These are phyloP conservation scores for Cancer borealis DNA, from an alignment of 2,888 invertebrate genomes.

Conservation along the genomic window DNA sequence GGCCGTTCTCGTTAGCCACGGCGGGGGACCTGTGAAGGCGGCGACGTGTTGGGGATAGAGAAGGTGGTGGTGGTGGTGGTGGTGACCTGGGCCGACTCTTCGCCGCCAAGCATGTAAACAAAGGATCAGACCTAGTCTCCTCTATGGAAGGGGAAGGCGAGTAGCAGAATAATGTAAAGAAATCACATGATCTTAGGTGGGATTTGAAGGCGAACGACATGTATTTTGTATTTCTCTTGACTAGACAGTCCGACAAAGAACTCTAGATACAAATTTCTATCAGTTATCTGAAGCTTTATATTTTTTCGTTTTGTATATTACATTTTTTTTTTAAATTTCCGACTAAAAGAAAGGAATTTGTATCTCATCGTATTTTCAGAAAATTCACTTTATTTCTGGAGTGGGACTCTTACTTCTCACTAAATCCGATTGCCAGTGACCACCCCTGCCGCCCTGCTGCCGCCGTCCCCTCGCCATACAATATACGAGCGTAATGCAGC, in stretches of 20 bases:
- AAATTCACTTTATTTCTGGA: not conserved
- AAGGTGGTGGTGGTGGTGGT: not conserved
- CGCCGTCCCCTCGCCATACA: conserved; percentile 34
- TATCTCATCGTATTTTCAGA: not conserved
- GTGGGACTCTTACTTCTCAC: conserved; percentile 29
- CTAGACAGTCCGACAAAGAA: not conserved
- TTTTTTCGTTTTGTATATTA: not conserved
- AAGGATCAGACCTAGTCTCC: not conserved
- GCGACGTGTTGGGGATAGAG: not conserved
- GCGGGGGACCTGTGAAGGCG: not conserved
- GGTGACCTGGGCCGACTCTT: not conserved
- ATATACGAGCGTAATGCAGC: conserved; percentile 39
- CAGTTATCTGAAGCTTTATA: not conserved
- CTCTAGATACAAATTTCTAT: not conserved
- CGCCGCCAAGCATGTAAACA: not conserved
- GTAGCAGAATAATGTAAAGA: not conserved
- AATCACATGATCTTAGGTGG: not conserved
- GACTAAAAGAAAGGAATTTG: not conserved
- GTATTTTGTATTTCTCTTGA: not conserved
- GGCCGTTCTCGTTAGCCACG: conserved; percentile 29
- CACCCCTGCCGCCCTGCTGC: not conserved
- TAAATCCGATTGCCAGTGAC: not conserved
- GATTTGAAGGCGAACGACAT: not conserved
- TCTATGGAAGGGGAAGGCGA: not conserved
- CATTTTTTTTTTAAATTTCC: not conserved